Base-by-base conservation (phyloP, 2,888 invertebrate species). In the Acanthoscelides obtectus region DNA sequence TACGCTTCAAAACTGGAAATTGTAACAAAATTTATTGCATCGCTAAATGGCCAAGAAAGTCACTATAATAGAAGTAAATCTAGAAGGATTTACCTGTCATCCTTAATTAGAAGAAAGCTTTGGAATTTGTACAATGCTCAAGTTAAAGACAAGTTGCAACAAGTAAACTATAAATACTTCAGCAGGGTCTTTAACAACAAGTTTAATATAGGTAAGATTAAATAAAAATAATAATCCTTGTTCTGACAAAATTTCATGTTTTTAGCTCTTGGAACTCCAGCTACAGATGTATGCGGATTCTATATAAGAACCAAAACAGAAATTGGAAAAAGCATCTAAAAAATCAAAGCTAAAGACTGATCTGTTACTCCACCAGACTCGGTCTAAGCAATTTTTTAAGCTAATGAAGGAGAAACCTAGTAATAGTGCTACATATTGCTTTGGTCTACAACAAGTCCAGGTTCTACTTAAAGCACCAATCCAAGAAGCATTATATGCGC, bases 371-470 rank as follows among this genome's bases (percentile, higher is more conserved):
- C 74, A 75, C 64, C 75, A 71, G 63, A 70, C 69, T 68, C 70
- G 75, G 45, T 75, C 76, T 12, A 73, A 71, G 17, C 68, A 73
- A 21, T 77, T 75, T 66, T 77, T 71, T 68, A 63, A 75, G 21
- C 65, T 76, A 22, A 12, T 64, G 27, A 73, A 64, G 66, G 71
- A 75, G 73, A 71, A 66, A 63, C 72, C 73, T 25, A 64, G 67
- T 21, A 73, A 74, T 25, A 68, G 65, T n/a, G 64, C 76, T 0
- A 72, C 72, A 17, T 74, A 77, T 69, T 76, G 74, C 66, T 77
- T 78, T 66, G 77, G 77, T 71, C 27, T 77, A 25, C 77, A 78
- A 67, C 77, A 78, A 67, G 76, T 78, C 12, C 78, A 78, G 69
- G 75, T 74, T 20, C 69, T 77, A 69, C 77, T 75, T 19, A 70